Base-by-base conservation (phyloP, 1,140 invertebrate species). In the Drosophila parabipectinata region DNA sequence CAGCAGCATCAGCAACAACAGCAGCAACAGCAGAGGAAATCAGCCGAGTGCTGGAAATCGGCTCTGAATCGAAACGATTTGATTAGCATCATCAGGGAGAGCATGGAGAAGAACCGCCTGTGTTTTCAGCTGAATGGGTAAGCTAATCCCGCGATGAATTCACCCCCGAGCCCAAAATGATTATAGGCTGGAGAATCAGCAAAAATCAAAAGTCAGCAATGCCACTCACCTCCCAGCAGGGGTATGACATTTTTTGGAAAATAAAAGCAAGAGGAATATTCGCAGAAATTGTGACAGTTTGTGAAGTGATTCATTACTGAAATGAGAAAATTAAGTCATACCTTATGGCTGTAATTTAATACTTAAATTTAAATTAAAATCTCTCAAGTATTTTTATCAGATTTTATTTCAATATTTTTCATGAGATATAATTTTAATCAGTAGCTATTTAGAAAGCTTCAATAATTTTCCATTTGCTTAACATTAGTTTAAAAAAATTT, bases 51-150 rank as follows among this genome's bases (percentile, higher is more conserved):
- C 59, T 91, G 91, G 84, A 92, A 95, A 60, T 95, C 95, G 61
- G 90, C 90, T 44, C 93, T 96, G 69, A 96, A 97, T 88, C 93
- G 96, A 74, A 95, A 96, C 85, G 96, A 97, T 92, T 93, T 97
- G 69, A 94, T 97, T 57, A 96, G 97, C 92, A 96, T 97, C 75
- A 96, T 97, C 80, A 95, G 97, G 92, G 96, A 96, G 60, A 97
- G 97, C 91, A 97, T 98, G 96, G 96, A 97, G 92, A 96, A 97
- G 92, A 97, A 97, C 92, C 96, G 97, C 92, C 93, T 96, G 93
- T 95, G 95, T 94, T 96, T 96, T 94, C 95, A 96, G 93, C 94
- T 95, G 91, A 94, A 94, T 92, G 95, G 95, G 95, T 96, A 92
- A 92, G 89, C 76, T 37, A 71, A 66, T 32, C n/a, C 50, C 41